Conservation (phyloP, 2,113 vertebrate genomes). For the Haplochromis vanheusdeni region DNA sequence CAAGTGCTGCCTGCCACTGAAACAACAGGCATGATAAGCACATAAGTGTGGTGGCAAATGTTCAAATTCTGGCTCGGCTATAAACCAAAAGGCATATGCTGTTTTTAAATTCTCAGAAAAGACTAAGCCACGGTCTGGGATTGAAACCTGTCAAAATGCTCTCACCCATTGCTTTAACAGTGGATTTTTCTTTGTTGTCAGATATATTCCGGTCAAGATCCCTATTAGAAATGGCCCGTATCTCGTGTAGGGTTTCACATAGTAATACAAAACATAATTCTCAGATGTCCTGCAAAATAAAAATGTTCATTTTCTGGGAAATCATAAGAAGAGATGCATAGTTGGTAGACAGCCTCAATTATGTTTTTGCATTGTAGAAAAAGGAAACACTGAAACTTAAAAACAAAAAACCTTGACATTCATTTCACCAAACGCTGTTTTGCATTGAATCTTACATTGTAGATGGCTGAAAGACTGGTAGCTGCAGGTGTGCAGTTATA, state of each 20-base stretch:
- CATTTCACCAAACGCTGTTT: background rate
- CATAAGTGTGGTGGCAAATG: background rate
- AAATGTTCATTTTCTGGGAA: background rate
- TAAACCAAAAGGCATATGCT: background rate
- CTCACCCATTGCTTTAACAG: constrained; percentile 72
- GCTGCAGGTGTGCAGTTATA: constrained; percentile 61
- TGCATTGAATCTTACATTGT: constrained; percentile 51
- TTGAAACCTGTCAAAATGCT: background rate
- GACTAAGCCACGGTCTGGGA: background rate
- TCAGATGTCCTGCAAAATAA: constrained; percentile 57
- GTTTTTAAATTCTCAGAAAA: background rate
- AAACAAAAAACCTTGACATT: background rate
- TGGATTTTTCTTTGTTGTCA: constrained; percentile 56
- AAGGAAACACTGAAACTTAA: background rate
- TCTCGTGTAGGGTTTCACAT: constrained; percentile 79
- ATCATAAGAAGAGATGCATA: background rate
- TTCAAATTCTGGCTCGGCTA: background rate
- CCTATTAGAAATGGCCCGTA: constrained; percentile 80
- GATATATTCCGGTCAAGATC: constrained; percentile 71
- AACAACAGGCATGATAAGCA: background rate
- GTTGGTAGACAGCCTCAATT: background rate
- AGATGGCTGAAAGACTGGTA: constrained; percentile 72
- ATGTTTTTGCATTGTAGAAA: background rate
- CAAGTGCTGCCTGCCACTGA: constrained; percentile 70
- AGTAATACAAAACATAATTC: constrained; percentile 76